Percentiles rank a stretch among this genome's conserved stretches.
Evolutionary conservation across 2,797 vertebrate genomes (phyloP).

Genomic region (Anisognathus igniventris): DNA sequence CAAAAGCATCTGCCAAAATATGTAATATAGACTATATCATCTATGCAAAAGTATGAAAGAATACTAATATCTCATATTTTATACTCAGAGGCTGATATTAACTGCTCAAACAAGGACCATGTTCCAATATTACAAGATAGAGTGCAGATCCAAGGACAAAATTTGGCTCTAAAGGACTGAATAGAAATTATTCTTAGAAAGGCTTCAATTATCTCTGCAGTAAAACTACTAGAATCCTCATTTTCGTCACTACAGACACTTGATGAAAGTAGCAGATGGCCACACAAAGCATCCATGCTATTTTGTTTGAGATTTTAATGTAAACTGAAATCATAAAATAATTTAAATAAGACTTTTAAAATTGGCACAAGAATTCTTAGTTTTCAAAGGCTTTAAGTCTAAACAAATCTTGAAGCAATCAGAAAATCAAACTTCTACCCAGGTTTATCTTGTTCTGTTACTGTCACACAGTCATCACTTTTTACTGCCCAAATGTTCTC

Average conservation of each 20-base stretch:
- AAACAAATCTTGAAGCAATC: neutral
- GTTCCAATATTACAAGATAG: slow-evolving; percentile 58
- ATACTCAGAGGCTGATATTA: slow-evolving; percentile 44
- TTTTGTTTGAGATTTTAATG: slow-evolving; percentile 74
- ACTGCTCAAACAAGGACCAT: slow-evolving; percentile 29
- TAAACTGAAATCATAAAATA: slow-evolving; percentile 69
- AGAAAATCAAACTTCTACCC: neutral
- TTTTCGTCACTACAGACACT: slow-evolving; percentile 67
- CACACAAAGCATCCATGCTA: slow-evolving; percentile 68
- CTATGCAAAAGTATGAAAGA: slow-evolving; percentile 10
- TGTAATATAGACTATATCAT: neutral
- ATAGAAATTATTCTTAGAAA: slow-evolving; percentile 76
- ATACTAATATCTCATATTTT: slow-evolving; percentile 32
- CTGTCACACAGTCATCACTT: neutral
- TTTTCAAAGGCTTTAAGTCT: slow-evolving; percentile 8
- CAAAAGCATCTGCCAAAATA: slow-evolving; percentile 11
- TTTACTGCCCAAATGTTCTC: neutral
- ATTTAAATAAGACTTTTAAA: slow-evolving; percentile 65
- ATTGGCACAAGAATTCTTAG: neutral
- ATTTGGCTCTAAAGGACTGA: slow-evolving; percentile 69
- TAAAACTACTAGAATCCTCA: slow-evolving; percentile 70
- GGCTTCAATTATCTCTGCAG: slow-evolving; percentile 70
- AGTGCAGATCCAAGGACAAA: slow-evolving; percentile 65
- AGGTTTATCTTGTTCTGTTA: neutral
- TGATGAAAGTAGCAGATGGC: slow-evolving; percentile 73